phyloP scores from a whole-genome alignment of 2,888 invertebrate species.

The Oithona nana region DNA sequence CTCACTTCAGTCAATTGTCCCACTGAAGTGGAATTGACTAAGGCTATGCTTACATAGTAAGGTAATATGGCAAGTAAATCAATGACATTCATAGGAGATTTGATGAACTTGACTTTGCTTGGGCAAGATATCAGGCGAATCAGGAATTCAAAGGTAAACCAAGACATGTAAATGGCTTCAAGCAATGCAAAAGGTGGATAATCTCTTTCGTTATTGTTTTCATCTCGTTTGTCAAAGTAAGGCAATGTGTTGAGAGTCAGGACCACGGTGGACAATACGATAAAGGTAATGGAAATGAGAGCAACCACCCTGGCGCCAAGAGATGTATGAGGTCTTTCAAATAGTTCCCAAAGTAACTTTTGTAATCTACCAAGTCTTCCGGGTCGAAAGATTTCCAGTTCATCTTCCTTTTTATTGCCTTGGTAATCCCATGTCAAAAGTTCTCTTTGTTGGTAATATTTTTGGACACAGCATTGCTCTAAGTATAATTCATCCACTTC shows the following conservation, averaged over 20 bases:
- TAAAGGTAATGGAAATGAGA: slow-evolving; percentile 97
- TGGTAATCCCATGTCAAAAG: slow-evolving; percentile 32
- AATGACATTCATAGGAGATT: slow-evolving; percentile 92
- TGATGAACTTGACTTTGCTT: slow-evolving; percentile 98
- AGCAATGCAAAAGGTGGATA: slow-evolving; percentile 90
- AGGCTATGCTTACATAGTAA: slow-evolving; percentile 27
- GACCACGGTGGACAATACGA: slow-evolving; percentile 95
- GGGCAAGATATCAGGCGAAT: slow-evolving; percentile 40
- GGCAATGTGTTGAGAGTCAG: slow-evolving; percentile 97
- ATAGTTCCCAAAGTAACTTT: slow-evolving; percentile 32
- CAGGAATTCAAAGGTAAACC: slow-evolving; percentile 91
- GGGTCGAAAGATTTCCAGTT: slow-evolving; percentile 31
- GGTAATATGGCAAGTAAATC: slow-evolving; percentile 94
- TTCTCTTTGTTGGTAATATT: slow-evolving; percentile 34
- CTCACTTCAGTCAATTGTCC: slow-evolving; percentile 84
- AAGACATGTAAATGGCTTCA: slow-evolving; percentile 95
- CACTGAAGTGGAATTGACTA: slow-evolving; percentile 38
- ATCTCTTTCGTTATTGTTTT: slow-evolving; percentile 58
- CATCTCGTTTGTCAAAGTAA: slow-evolving; percentile 37
- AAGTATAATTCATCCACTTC: slow-evolving; percentile 33
- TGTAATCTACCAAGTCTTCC: slow-evolving; percentile 29
- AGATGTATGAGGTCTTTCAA: slow-evolving; percentile 34
- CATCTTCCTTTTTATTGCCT: slow-evolving; percentile 25
- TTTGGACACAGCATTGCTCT: slow-evolving; percentile 35
- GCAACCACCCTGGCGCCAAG: slow-evolving; percentile 55